phyloP scores from a whole-genome alignment of 2,888 invertebrate genomes.

The Didymodactylos carnosus region DNA sequence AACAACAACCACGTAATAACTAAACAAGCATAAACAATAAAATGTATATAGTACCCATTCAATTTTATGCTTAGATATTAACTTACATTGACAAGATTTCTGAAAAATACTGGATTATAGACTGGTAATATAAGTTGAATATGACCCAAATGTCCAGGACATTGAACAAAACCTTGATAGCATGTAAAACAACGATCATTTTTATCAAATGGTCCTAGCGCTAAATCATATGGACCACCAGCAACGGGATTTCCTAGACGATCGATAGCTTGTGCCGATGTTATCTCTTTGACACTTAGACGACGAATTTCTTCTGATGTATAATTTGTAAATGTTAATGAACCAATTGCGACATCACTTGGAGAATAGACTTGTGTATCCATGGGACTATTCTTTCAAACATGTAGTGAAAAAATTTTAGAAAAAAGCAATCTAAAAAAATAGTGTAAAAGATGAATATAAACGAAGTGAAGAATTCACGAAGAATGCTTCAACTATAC shows the following conservation, averaged over 20 bases:
- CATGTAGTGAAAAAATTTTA: not conserved
- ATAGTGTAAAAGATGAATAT: too few relatives aligned
- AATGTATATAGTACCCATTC: not conserved
- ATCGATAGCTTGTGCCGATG: slow-evolving; percentile 58
- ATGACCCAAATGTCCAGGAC: slow-evolving; percentile 83
- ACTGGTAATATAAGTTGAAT: slow-evolving; percentile 69
- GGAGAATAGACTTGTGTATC: not conserved
- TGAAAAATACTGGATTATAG: slow-evolving; percentile 70
- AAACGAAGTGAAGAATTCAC: too few relatives aligned
- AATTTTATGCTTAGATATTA: not conserved
- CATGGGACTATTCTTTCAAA: not conserved
- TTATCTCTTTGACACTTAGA: slow-evolving; percentile 41
- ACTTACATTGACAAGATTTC: slow-evolving; percentile 41
- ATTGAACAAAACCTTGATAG: slow-evolving; percentile 44
- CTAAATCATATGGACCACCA: slow-evolving; percentile 73
- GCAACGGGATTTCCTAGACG: slow-evolving; percentile 55
- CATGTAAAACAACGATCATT: slow-evolving; percentile 62
- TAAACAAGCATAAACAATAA: not conserved
- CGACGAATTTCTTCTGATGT: slow-evolving; percentile 7
- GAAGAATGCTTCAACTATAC: too few relatives aligned
- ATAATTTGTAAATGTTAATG: slow-evolving; percentile 2
- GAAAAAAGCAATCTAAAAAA: too few relatives aligned
- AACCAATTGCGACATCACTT: not conserved
- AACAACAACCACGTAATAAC: not conserved
- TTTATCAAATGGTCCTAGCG: slow-evolving; percentile 47